Conservation (phyloP, 2,888 invertebrate genomes). For the Synergus laeviventris region DNA sequence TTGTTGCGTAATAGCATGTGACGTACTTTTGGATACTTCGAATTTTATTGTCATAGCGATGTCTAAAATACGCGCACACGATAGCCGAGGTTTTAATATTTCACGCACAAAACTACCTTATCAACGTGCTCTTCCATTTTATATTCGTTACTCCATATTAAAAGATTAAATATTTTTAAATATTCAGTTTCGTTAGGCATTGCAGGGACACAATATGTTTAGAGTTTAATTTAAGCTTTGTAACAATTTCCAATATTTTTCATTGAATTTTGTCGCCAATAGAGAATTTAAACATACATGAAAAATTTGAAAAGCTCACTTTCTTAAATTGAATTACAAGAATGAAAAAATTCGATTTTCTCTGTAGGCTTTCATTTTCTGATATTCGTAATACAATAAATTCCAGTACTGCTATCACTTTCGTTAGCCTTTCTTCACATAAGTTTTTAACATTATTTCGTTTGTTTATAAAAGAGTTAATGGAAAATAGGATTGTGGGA, state of each 20-base stretch:
- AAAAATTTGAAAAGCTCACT: background rate
- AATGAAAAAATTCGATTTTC: background rate
- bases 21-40: constrained; percentile 34
- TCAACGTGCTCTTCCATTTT: background rate
- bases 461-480: background rate
- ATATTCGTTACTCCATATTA: background rate
- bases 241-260: background rate
- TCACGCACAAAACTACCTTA: background rate
- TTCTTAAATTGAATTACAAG: background rate
- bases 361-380: background rate
- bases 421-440: background rate
- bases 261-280: background rate
- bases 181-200: background rate
- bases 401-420: background rate
- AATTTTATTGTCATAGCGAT: constrained; percentile 30
- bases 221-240: too few relatives aligned
- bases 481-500: background rate
- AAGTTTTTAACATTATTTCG: background rate
- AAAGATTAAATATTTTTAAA: background rate
- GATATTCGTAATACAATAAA: background rate
- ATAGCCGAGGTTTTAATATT: constrained; percentile 2
- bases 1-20: constrained; percentile 38
- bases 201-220: too few relatives aligned
- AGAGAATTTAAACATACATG: background rate
- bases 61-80: background rate